A percentile compares a stretch with the other conserved stretches of the same genome.
These are phyloP conservation scores for Tarsius wallacei DNA, from an alignment of 2,797 vertebrate species.

Conservation along the genomic window DNA sequence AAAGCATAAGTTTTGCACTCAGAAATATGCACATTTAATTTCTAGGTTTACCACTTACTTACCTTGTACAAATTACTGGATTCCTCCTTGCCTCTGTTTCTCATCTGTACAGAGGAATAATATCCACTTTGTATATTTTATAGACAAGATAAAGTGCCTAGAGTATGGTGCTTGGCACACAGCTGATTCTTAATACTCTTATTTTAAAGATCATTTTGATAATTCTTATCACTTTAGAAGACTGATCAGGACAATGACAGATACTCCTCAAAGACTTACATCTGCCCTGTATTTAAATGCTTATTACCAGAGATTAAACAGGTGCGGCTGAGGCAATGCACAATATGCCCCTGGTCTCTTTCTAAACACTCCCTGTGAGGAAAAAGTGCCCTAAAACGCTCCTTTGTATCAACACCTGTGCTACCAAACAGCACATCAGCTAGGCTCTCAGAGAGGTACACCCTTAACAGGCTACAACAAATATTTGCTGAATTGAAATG, in stretches of 20 bases:
- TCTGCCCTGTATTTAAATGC: background rate
- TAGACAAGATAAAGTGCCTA: background rate
- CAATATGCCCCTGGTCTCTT: background rate
- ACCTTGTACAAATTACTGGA: background rate
- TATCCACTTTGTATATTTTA: background rate
- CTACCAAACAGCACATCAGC: background rate
- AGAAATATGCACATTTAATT: background rate
- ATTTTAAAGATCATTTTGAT: background rate
- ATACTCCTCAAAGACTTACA: background rate
- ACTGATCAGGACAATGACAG: background rate
- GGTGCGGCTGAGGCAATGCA: fast-evolving
- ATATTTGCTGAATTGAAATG: background rate
- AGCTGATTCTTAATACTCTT: background rate
- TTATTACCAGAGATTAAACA: background rate
- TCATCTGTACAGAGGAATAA: background rate
- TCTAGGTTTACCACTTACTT: background rate
- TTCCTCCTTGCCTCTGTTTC: background rate
- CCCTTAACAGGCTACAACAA: background rate
- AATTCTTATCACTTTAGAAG: background rate
- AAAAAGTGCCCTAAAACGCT: background rate
- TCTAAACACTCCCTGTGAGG: background rate
- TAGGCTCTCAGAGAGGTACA: background rate
- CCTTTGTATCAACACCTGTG: conserved; percentile 30
- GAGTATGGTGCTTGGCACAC: background rate
- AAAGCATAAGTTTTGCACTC: background rate